Evolutionary conservation across 2,113 vertebrate species (phyloP).

Genomic region (Lipotes vexillifer): DNA sequence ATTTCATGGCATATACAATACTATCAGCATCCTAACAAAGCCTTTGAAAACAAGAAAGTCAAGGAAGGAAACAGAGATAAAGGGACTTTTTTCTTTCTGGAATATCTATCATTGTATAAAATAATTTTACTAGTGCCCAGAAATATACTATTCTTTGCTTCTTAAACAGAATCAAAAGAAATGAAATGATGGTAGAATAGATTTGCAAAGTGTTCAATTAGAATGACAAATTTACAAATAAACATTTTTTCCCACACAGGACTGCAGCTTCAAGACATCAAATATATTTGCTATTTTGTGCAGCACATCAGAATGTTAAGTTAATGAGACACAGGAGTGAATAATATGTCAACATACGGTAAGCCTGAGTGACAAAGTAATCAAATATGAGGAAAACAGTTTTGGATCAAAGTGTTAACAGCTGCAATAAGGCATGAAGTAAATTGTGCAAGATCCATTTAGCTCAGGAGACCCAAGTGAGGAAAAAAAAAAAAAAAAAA

Average conservation of each 20-base stretch:
- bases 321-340: constrained; percentile 35
- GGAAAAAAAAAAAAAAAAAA: background rate
- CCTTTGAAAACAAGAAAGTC: background rate
- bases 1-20: background rate
- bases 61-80: constrained; percentile 30
- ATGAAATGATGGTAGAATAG: background rate
- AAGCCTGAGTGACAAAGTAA: constrained; percentile 72
- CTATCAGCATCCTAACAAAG: background rate
- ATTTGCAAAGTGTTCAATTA: constrained; percentile 9
- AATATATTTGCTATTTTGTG: constrained; percentile 45
- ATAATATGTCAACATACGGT: constrained; percentile 35
- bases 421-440: constrained; percentile 62
- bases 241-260: background rate
- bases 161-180: constrained; percentile 35
- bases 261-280: background rate
- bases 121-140: background rate
- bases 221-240: background rate
- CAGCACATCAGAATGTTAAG: background rate
- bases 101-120: constrained; percentile 17
- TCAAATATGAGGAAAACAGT: constrained; percentile 66
- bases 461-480: constrained; percentile 29
- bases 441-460: constrained; percentile 37
- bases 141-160: constrained; percentile 28
- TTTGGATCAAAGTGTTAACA: constrained; percentile 68
- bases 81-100: background rate